Conservation (phyloP, 2,113 vertebrate genomes). For the Lasiurus cinereus region DNA sequence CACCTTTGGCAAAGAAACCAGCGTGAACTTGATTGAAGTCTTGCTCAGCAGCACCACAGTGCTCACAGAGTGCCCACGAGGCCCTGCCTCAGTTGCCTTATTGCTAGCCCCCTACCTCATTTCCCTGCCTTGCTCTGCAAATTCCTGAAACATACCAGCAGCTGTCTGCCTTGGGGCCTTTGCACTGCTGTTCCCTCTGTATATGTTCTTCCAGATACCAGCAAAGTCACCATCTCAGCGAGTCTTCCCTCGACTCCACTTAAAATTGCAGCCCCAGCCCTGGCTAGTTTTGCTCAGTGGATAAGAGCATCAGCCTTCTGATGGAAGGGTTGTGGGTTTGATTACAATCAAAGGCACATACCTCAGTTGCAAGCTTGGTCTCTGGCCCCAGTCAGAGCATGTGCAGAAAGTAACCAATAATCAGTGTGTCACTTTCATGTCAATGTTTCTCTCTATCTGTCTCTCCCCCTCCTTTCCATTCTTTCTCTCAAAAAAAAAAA, state of each 20-base stretch:
- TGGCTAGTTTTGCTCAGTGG: no score
- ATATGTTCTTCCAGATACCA: neutral
- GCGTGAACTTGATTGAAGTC: neutral
- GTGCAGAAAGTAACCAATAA: no score
- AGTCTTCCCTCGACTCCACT: neutral
- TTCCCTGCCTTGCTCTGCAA: neutral
- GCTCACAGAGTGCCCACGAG: neutral
- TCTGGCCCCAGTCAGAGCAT: no score
- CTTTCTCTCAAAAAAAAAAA: no score
- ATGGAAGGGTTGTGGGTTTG: no score
- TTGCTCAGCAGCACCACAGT: no score
- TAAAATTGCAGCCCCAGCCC: neutral
- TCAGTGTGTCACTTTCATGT: no score
- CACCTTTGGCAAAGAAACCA: neutral
- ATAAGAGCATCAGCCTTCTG: no score
- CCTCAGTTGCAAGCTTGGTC: no score
- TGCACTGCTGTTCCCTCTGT: neutral
- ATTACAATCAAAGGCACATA: no score
- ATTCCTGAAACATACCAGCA: neutral
- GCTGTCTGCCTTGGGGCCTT: neutral
- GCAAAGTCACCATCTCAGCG: neutral
- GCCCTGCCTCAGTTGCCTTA: neutral
- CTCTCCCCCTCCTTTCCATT: no score
- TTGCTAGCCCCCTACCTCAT: neutral
- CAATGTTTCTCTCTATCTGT: no score